phyloP scores from a whole-genome alignment of 2,113 vertebrate genomes.

The Colius striatus region DNA sequence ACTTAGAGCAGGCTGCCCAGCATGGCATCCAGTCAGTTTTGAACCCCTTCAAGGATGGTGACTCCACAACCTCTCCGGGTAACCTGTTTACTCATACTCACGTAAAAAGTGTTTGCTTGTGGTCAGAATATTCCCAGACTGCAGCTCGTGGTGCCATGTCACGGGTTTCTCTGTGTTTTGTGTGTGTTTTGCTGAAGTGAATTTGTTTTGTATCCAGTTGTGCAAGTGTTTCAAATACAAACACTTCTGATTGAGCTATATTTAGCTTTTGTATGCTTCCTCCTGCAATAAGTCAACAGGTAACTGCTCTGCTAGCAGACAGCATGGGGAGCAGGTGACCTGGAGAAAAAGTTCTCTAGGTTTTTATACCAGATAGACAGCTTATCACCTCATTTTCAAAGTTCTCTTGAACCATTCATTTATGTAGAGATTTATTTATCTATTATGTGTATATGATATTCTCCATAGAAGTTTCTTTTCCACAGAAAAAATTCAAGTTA shows the following conservation, averaged over 20 bases:
- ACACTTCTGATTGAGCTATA: slow-evolving; percentile 3
- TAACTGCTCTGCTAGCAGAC: background rate
- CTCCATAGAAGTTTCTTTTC: background rate
- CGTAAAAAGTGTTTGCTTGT: background rate
- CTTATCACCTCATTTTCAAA: background rate
- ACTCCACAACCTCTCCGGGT: background rate
- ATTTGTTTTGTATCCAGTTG: slow-evolving; percentile 49
- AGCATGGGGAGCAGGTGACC: background rate
- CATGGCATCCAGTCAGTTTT: background rate
- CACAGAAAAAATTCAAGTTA: background rate
- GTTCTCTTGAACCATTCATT: background rate
- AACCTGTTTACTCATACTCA: background rate
- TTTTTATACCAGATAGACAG: background rate
- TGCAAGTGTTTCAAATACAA: slow-evolving; percentile 34
- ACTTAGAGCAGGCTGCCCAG: background rate
- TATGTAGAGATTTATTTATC: background rate
- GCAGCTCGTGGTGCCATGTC: background rate
- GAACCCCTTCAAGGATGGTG: background rate
- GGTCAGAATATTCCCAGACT: background rate
- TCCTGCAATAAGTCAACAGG: background rate
- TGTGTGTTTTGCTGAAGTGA: background rate
- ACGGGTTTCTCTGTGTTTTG: slow-evolving; percentile 1
- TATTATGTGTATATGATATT: background rate
- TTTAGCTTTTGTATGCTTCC: background rate
- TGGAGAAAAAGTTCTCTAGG: background rate